Conservation (phyloP, 2,888 invertebrate species). For the Andrena camellia region DNA sequence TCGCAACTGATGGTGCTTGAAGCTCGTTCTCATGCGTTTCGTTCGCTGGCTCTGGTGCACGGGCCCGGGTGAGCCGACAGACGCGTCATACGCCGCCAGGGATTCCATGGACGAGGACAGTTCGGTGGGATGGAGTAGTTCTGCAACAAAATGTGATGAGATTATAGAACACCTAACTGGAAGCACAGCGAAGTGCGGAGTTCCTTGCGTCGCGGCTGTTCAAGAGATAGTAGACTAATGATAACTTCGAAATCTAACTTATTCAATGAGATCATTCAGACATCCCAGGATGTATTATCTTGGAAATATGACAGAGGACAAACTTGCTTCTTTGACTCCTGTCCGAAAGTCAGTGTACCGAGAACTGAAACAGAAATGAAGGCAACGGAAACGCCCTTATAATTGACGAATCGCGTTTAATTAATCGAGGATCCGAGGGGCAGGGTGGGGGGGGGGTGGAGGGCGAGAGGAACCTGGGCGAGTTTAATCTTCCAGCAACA, state of each 20-base stretch:
- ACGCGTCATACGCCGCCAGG: constrained; percentile 90
- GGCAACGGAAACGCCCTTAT: not conserved
- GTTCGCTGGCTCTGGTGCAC: constrained; percentile 90
- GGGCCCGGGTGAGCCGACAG: constrained; percentile 90
- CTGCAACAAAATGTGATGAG: constrained; percentile 85
- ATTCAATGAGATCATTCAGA: too few relatives aligned
- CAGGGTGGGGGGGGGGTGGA: too few relatives aligned
- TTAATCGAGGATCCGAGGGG: not conserved
- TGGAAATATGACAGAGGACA: too few relatives aligned
- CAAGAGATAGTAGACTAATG: too few relatives aligned
- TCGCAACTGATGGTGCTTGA: constrained; percentile 99
- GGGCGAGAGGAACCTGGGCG: not conserved
- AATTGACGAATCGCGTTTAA: constrained; percentile 10
- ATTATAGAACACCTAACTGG: too few relatives aligned
- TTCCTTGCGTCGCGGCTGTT: too few relatives aligned
- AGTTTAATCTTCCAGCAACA: constrained; percentile 26
- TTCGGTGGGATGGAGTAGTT: constrained; percentile 91
- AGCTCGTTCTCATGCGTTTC: constrained; percentile 99
- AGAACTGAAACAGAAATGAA: not conserved
- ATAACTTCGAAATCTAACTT: too few relatives aligned
- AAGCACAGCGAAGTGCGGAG: too few relatives aligned
- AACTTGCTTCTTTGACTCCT: not conserved
- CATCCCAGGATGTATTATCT: too few relatives aligned
- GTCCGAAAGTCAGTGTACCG: constrained; percentile 7
- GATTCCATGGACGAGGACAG: constrained; percentile 92